Evolutionary conservation across 1,140 invertebrate species (phyloP), one percentile per base, ranked within the genome.

Genomic region (Eupristina koningsbergeri): DNA sequence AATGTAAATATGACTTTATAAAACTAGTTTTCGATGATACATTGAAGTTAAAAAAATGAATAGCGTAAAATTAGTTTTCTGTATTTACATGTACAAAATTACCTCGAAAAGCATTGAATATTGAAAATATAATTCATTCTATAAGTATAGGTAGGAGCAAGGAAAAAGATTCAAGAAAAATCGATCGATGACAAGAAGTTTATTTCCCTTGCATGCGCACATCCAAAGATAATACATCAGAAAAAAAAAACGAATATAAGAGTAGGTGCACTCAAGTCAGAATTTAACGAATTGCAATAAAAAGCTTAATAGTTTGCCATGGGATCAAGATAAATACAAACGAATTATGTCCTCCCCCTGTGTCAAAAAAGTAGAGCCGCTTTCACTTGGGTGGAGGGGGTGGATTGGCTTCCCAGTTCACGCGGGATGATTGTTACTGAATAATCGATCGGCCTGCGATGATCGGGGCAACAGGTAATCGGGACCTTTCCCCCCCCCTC

Each of bases 371-470:
- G n/a, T n/a, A n/a, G n/a, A n/a, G n/a, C n/a, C n/a, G n/a, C n/a
- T n/a, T n/a, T n/a, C n/a, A n/a, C n/a, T n/a, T n/a, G n/a, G n/a
- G n/a, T n/a, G n/a, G n/a, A n/a, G n/a, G n/a, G n/a, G n/a, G n/a
- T n/a, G 89, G 91, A 89, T 91, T 91, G 90, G 90, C 89, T 89
- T 89, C 87, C 88, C 89, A 89, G 91, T 91, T 91, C 9, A 22
- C 26, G 19, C 53, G 53, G 22, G n/a, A 3, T 88, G 41, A 90
- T 88, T 89, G 89, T 90, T 89, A 89, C 89, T 89, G 90, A 91
- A 90, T 91, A 91, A 91, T 91, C 91, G 91, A 91, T 87, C 13
- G 26, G 5, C 5, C 53, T 26, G 22, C 26, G 22, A 26, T 86
- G 81, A 17, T 86, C 86, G 79, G 78, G 79, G 86, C 88, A 87